Evolutionary conservation across 2,888 invertebrate species (phyloP), one percentile per base, ranked within the genome.

Genomic region (Timandra comae): DNA sequence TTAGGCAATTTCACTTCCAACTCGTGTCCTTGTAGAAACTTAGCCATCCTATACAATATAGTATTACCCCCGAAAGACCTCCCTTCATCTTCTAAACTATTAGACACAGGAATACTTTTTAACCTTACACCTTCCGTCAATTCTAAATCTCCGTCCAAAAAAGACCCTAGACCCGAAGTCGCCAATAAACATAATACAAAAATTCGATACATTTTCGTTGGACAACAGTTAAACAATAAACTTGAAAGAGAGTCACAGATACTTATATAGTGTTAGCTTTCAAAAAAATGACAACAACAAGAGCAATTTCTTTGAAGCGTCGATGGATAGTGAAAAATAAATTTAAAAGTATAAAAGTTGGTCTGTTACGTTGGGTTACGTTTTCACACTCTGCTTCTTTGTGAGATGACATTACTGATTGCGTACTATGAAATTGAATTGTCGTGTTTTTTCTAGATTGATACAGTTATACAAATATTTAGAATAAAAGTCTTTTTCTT

Each of bases 1-100:
- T 90, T 91, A 0, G 90, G 89, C 32, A 94, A 69, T 54, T 89
- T 91, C 37, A 94, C 90, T 56, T 91, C 88, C 8, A 94, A 63
- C 60, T 94, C 94, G 46, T 93, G 91, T 2, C 88, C 90, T 56
- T 90, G 88, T 2, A 94, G 68, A 51, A 93, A 93, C 52, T 87
- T 88, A 8, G 91, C 87, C 53, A 93, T 73, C 6, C 88, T 74
- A 4, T 87, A 89, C 33, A 91, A 46, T 0, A 87, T 62, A 1
- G 87, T 79, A 23, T 88, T 86, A 44, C 88, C 88, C 22, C 82
- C 89, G 27, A 75, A 63, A 33, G 76, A 67, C 43, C 86, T 50
- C 26, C 86, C 67, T 63, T 63, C 90, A 68, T 74, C 86, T 46
- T 61, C 82, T 47, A 65, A 74, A 36, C 73, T 79, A 41, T 88